Conservation (phyloP, 2,797 vertebrate species). For the Argyrosomus regius region DNA sequence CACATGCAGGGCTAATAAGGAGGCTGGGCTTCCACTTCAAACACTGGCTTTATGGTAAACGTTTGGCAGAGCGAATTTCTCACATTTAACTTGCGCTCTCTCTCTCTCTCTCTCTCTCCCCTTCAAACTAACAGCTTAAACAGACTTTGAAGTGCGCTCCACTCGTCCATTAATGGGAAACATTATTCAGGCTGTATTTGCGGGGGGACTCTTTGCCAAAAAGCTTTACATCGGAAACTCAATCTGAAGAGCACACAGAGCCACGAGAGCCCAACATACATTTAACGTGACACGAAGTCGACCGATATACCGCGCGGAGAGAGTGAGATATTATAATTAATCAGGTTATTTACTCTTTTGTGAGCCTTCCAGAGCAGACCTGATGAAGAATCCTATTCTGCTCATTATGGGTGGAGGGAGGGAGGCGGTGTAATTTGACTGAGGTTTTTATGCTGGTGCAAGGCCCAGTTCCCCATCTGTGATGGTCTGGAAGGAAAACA, state of each 20-base stretch:
- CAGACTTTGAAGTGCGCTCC: conserved; percentile 84
- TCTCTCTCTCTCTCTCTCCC: conserved; percentile 31
- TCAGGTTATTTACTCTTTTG: conserved; percentile 62
- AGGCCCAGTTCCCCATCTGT: conserved; percentile 74
- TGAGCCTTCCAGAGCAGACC: conserved; percentile 42
- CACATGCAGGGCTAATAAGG: conserved; percentile 74
- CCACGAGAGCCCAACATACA: neutral
- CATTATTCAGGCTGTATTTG: conserved; percentile 83
- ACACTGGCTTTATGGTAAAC: conserved; percentile 83
- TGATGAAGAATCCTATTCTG: conserved; percentile 57
- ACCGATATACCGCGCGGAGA: conserved; percentile 33
- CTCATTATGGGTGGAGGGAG: conserved; percentile 68
- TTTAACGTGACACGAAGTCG: conserved; percentile 8
- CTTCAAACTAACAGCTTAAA: conserved; percentile 77
- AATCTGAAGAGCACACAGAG: conserved; percentile 69
- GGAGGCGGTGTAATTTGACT: conserved; percentile 71
- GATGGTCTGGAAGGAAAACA: conserved; percentile 66
- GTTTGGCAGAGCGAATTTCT: conserved; percentile 81
- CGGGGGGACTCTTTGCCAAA: conserved; percentile 71
- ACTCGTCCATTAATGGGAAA: conserved; percentile 78
- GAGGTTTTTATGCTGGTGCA: conserved; percentile 73
- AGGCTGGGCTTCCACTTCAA: conserved; percentile 83
- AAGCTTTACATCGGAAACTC: conserved; percentile 76
- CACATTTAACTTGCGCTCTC: conserved; percentile 75
- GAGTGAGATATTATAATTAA: conserved; percentile 60